A percentile compares a stretch with the other conserved stretches of the same genome.
Evolutionary conservation across 2,113 vertebrate species (phyloP).

Genomic region (Cebidichthys violaceus): DNA sequence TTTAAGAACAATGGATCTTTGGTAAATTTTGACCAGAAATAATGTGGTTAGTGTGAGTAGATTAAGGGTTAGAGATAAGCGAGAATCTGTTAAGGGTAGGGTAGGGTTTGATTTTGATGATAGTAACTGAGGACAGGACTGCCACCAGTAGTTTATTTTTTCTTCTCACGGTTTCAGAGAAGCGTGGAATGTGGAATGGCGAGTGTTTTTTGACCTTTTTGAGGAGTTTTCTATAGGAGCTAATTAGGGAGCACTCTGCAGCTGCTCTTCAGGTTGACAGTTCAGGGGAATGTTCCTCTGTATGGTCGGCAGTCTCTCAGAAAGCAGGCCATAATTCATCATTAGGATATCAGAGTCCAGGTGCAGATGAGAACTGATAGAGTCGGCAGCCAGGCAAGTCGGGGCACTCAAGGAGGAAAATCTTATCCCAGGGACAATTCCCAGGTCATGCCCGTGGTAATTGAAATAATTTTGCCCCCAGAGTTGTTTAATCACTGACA

Average conservation of each 20-base stretch:
- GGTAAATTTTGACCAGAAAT: not conserved
- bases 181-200: constrained; percentile 49
- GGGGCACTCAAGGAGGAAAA: constrained; percentile 90
- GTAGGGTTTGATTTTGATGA: not conserved
- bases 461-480: constrained; percentile 97
- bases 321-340: constrained; percentile 96
- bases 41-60: not conserved
- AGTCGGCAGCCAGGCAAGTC: constrained; percentile 90
- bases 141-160: constrained; percentile 4
- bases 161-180: constrained; percentile 4
- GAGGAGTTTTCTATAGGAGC: constrained; percentile 80
- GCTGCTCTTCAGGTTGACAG: constrained; percentile 88
- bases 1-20: not conserved
- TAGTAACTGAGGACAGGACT: not conserved
- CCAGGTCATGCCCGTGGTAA: constrained; percentile 92
- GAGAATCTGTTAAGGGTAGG: not conserved
- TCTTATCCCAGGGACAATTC: constrained; percentile 97
- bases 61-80: not conserved
- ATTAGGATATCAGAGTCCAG: constrained; percentile 99
- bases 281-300: constrained; percentile 89
- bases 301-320: constrained; percentile 88
- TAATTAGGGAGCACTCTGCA: constrained; percentile 90
- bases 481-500: constrained; percentile 97
- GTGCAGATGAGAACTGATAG: constrained; percentile 98
- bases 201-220: constrained; percentile 36